Evolutionary conservation across 1,140 invertebrate species (phyloP).

Genomic region (Spodoptera litura): DNA sequence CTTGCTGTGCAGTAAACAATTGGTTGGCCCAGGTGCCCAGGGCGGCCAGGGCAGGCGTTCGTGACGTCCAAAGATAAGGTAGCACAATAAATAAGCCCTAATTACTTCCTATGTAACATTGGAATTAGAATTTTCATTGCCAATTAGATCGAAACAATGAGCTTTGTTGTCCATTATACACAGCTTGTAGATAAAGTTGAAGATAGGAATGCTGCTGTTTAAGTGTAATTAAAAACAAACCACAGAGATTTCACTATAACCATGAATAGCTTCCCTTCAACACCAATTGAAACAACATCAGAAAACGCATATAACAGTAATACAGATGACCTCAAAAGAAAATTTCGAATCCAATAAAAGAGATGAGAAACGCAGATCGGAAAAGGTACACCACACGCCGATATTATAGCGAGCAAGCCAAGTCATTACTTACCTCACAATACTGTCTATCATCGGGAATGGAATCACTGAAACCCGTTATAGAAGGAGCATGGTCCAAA

Average conservation of each 20-base stretch:
- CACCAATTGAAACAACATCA: neutral
- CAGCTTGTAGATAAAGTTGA: constrained; percentile 16
- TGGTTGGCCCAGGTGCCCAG: constrained; percentile 60
- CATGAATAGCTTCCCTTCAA: too few species aligned
- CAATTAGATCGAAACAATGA: constrained; percentile 53
- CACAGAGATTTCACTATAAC: neutral
- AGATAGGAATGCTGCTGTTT: neutral
- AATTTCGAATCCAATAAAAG: constrained; percentile 36
- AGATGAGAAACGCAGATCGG: constrained; percentile 39
- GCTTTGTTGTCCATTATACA: constrained; percentile 37
- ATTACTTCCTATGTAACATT: constrained; percentile 72
- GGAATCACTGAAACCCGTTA: constrained; percentile 60
- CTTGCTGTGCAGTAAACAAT: constrained; percentile 59
- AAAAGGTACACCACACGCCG: constrained; percentile 39
- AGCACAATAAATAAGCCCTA: constrained; percentile 75
- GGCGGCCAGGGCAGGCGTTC: constrained; percentile 58
- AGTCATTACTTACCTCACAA: constrained; percentile 58
- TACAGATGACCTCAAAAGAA: constrained; percentile 29
- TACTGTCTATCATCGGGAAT: constrained; percentile 58
- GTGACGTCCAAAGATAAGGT: constrained; percentile 72
- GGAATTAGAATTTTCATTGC: constrained; percentile 50
- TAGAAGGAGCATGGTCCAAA: constrained; percentile 37
- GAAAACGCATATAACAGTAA: neutral
- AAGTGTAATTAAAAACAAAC: neutral
- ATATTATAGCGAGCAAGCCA: constrained; percentile 43